Percentiles rank a stretch among this genome's conserved stretches.
These are phyloP conservation scores for Pherbina coryleti DNA, from an alignment of 2,888 invertebrate genomes.

Conservation along the genomic window DNA sequence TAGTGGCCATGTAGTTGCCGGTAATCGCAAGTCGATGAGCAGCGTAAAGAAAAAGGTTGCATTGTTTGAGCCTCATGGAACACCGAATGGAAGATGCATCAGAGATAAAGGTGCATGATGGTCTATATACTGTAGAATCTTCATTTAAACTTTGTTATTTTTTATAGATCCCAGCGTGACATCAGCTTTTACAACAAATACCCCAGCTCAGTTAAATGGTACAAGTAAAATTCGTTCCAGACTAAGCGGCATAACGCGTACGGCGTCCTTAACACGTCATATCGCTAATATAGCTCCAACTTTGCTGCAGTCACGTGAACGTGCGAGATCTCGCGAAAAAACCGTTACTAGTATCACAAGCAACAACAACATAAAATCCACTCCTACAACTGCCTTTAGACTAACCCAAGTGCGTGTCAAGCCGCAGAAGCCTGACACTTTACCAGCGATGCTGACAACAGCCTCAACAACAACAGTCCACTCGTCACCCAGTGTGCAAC, in stretches of 20 bases:
- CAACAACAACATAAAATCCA: conserved; percentile 48
- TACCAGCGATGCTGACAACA: conserved; percentile 54
- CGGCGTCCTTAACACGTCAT: conserved; percentile 64
- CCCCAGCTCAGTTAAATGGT: conserved; percentile 51
- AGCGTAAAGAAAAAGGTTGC: conserved; percentile 74
- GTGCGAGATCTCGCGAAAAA: conserved; percentile 74
- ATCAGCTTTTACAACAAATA: conserved; percentile 26
- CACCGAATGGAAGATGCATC: not conserved
- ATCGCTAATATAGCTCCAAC: conserved; percentile 61
- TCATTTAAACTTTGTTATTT: not conserved
- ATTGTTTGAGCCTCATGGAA: conserved; percentile 70
- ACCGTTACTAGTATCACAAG: conserved; percentile 65
- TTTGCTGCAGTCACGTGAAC: conserved; percentile 72
- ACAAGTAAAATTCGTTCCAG: conserved; percentile 71
- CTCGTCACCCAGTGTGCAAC: conserved; percentile 66
- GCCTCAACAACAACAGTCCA: conserved; percentile 63
- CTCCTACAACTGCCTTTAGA: conserved; percentile 69
- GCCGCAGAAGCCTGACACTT: conserved; percentile 52
- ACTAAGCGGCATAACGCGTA: conserved; percentile 72
- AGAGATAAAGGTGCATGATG: conserved; percentile 18
- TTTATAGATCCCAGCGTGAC: conserved; percentile 28
- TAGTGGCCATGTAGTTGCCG: not conserved
- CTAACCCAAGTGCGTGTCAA: conserved; percentile 58
- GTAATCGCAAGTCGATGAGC: conserved; percentile 42
- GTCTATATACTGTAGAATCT: not conserved